Percentiles rank a stretch among this genome's conserved stretches.
Evolutionary conservation across 2,888 invertebrate species (phyloP).

Genomic region (Athalia cordata): DNA sequence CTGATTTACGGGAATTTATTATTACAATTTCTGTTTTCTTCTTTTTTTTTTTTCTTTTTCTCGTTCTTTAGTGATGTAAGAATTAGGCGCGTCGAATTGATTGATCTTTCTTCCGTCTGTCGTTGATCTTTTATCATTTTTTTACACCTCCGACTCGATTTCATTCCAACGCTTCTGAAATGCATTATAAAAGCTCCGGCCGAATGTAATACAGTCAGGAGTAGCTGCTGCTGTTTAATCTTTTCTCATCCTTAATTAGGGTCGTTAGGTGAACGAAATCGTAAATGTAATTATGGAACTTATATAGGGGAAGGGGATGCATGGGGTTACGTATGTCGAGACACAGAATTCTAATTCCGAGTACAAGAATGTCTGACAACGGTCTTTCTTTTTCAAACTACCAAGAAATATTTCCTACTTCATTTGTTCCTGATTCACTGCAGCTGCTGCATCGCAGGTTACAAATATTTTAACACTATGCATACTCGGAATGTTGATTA

Average conservation of each 20-base stretch:
- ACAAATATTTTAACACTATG: background rate
- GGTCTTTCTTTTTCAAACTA: background rate
- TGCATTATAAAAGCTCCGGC: background rate
- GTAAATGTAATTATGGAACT: slow-evolving; percentile 37
- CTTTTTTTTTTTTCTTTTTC: too few species aligned
- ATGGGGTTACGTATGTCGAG: slow-evolving; percentile 1
- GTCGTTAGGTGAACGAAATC: slow-evolving; percentile 30
- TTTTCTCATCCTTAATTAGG: slow-evolving; percentile 27
- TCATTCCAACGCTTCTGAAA: slow-evolving; percentile 5
- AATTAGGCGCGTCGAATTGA: background rate
- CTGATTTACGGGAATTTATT: too few species aligned
- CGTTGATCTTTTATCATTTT: background rate
- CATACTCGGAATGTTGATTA: too few species aligned
- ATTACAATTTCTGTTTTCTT: too few species aligned
- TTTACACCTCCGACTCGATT: background rate
- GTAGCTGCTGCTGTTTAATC: too few species aligned
- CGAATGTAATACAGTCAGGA: background rate
- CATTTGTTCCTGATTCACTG: background rate
- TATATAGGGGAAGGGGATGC: background rate
- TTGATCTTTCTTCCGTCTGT: background rate
- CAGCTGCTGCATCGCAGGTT: background rate
- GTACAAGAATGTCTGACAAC: slow-evolving; percentile 6
- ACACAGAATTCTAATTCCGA: slow-evolving; percentile 25
- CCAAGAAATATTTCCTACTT: background rate
- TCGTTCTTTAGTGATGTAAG: too few species aligned